These are phyloP conservation scores for Mormyrops attenuatus DNA, from an alignment of 2,797 vertebrate genomes.

Conservation along the genomic window DNA sequence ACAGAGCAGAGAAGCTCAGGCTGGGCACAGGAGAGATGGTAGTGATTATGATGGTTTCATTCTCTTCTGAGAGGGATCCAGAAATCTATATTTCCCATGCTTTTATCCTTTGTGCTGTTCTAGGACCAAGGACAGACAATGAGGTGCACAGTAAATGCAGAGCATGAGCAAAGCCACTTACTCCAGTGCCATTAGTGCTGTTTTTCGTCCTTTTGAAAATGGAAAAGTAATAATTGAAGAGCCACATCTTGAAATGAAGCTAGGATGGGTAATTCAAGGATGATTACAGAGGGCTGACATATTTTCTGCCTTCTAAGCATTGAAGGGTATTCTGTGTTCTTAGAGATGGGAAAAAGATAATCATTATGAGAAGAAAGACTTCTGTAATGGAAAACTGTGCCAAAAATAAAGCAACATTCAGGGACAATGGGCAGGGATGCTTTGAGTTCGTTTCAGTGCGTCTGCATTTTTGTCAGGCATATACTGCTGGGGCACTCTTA, in stretches of 20 bases:
- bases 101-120: conserved; percentile 58
- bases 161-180: conserved; percentile 66
- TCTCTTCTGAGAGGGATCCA: conserved; percentile 35
- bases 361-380: conserved; percentile 75
- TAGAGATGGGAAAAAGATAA: conserved; percentile 70
- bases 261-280: conserved; percentile 76
- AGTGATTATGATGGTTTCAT: conserved; percentile 33
- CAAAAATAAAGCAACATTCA: conserved; percentile 56
- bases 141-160: conserved; percentile 65
- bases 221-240: conserved; percentile 75
- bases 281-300: conserved; percentile 69
- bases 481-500: conserved; percentile 28
- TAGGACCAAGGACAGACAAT: conserved; percentile 58
- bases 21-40: conserved; percentile 33
- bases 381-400: conserved; percentile 66
- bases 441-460: conserved; percentile 21
- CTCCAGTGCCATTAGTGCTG: conserved; percentile 65
- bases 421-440: conserved; percentile 35
- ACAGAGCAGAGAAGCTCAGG: conserved; percentile 11
- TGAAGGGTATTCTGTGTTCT: conserved; percentile 80
- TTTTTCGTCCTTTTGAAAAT: conserved; percentile 64
- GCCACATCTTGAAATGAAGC: conserved; percentile 76
- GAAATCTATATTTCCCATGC: conserved; percentile 62
- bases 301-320: conserved; percentile 76
- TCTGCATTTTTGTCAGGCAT: conserved; percentile 28